Evolutionary conservation across 2,797 vertebrate genomes (phyloP).

Genomic region (Chaetophractus vellerosus): DNA sequence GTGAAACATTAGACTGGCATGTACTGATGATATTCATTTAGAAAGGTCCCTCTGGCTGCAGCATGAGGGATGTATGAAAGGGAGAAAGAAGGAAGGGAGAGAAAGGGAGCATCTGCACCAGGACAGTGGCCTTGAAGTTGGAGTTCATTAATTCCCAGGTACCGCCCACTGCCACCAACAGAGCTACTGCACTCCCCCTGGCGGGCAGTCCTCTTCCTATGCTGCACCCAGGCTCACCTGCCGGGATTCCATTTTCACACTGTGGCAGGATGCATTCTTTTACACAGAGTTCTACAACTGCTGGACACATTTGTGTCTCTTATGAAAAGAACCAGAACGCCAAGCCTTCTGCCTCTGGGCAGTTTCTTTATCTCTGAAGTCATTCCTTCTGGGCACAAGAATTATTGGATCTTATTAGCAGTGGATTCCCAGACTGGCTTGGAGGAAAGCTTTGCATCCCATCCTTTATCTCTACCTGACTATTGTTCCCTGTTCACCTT

Average conservation of each 20-base stretch:
- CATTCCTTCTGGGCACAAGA: conserved; percentile 66
- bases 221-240: background rate
- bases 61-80: fast-evolving
- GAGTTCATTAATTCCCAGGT: background rate
- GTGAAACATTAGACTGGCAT: fast-evolving
- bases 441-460: conserved; percentile 44
- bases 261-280: background rate
- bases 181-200: background rate
- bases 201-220: too few species aligned
- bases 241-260: background rate
- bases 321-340: conserved; percentile 23
- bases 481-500: background rate
- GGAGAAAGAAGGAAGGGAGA: background rate
- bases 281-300: background rate
- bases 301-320: conserved; percentile 33
- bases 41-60: background rate
- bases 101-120: background rate
- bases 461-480: conserved; percentile 18
- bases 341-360: conserved; percentile 39
- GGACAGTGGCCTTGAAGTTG: background rate
- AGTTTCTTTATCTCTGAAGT: conserved; percentile 68
- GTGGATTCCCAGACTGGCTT: conserved; percentile 50
- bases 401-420: conserved; percentile 66
- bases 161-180: too few species aligned
- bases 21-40: too few species aligned